phyloP scores from a whole-genome alignment of 2,113 vertebrate genomes.

The Sinocyclocheilus rhinocerous region DNA sequence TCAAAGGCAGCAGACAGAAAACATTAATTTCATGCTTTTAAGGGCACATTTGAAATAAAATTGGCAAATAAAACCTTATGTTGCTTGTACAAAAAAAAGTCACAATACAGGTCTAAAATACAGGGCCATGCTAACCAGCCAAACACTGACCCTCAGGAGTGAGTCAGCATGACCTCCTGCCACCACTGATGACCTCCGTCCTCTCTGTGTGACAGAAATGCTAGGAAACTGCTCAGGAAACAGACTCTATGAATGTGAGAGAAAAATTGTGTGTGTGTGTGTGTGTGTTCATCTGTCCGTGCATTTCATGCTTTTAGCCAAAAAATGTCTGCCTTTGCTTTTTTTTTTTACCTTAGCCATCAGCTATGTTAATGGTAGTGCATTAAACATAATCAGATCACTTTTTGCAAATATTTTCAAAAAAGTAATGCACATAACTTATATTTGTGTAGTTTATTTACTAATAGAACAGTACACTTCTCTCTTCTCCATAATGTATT shows the following conservation, averaged over 20 bases:
- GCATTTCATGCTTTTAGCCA: too few relatives aligned
- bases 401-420: background rate
- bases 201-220: background rate
- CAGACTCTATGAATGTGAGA: too few relatives aligned
- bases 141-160: background rate
- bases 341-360: background rate
- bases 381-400: background rate
- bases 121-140: too few relatives aligned
- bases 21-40: background rate
- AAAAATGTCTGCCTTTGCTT: too few relatives aligned
- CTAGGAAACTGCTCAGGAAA: background rate
- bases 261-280: too few relatives aligned
- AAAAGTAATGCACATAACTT: background rate
- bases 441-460: background rate
- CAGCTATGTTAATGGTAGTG: background rate
- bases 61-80: background rate
- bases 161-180: constrained; percentile 17
- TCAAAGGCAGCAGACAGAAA: background rate
- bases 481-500: constrained; percentile 10
- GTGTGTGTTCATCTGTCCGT: too few relatives aligned
- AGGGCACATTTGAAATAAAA: background rate
- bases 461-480: background rate
- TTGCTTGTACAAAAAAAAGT: background rate
- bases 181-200: background rate
- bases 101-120: background rate